Percentiles rank a stretch among this genome's conserved stretches.
These are phyloP conservation scores for Drosophila ananassae DNA, from an alignment of 1,140 invertebrate species.

Conservation along the genomic window DNA sequence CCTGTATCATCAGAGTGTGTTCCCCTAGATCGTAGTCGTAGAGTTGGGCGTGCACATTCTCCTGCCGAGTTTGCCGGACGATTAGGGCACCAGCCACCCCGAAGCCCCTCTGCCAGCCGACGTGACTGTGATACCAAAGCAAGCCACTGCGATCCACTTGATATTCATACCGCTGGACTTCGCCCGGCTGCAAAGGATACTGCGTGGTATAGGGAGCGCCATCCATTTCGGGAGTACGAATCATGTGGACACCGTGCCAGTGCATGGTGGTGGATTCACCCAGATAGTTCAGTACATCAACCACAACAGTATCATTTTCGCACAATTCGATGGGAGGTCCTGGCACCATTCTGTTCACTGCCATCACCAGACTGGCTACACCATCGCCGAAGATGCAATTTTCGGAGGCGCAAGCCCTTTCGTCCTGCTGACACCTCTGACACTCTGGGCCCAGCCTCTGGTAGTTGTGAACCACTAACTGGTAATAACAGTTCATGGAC, in stretches of 20 bases:
- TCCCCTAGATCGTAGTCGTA: conserved; percentile 92
- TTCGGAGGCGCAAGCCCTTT: conserved; percentile 86
- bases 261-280: conserved; percentile 90
- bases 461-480: conserved; percentile 74
- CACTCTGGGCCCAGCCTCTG: conserved; percentile 84
- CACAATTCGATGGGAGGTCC: conserved; percentile 94
- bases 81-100: conserved; percentile 92
- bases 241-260: conserved; percentile 92
- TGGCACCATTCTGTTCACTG: conserved; percentile 92
- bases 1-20: conserved; percentile 89
- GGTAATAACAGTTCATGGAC: conserved; percentile 68
- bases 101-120: conserved; percentile 89
- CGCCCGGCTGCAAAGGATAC: conserved; percentile 92
- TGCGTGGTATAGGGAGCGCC: conserved; percentile 93
- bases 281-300: conserved; percentile 92
- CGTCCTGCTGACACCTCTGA: conserved; percentile 87
- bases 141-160: conserved; percentile 89
- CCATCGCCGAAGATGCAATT: conserved; percentile 90
- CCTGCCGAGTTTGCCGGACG: conserved; percentile 89
- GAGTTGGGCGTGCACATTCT: conserved; percentile 87
- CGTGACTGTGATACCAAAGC: conserved; percentile 91
- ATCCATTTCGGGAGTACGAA: conserved; percentile 93
- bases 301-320: conserved; percentile 92
- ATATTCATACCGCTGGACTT: conserved; percentile 93
- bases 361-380: conserved; percentile 88